A percentile compares a stretch with the other conserved stretches of the same genome.
Evolutionary conservation across 2,113 vertebrate species (phyloP).

Genomic region (Podilymbus podiceps): DNA sequence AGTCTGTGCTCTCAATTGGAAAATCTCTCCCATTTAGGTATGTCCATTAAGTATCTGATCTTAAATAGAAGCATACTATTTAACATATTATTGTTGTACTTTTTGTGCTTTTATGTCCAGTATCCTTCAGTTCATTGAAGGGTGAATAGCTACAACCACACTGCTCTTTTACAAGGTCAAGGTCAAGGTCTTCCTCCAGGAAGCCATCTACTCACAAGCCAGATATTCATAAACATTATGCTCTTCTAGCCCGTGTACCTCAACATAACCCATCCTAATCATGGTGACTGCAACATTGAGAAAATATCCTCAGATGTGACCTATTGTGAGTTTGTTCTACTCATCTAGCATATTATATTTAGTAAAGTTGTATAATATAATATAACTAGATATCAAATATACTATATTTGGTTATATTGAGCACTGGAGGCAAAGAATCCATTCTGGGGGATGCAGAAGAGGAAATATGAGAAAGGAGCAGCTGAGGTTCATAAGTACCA

Average conservation of each 20-base stretch:
- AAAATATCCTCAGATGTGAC: background rate
- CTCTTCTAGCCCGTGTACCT: background rate
- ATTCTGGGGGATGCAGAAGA: background rate
- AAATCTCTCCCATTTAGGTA: background rate
- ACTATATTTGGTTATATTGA: background rate
- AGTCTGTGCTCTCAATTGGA: background rate
- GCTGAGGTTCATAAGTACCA: background rate
- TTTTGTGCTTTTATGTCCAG: background rate
- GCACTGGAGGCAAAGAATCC: background rate
- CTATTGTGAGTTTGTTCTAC: background rate
- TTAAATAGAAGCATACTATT: background rate
- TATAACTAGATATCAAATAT: background rate
- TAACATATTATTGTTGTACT: background rate
- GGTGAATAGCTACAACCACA: background rate
- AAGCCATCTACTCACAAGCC: background rate
- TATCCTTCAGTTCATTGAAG: background rate
- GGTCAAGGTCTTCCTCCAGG: background rate
- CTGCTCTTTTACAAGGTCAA: background rate
- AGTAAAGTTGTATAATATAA: background rate
- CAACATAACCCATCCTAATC: background rate
- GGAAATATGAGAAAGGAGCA: background rate
- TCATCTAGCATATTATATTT: background rate
- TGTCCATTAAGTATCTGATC: background rate
- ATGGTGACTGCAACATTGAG: background rate
- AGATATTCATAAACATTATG: background rate